A percentile compares a stretch with the other conserved stretches of the same genome.
Evolutionary conservation across 2,888 invertebrate species (phyloP).

Genomic region (Rotaria magnacalcarata): DNA sequence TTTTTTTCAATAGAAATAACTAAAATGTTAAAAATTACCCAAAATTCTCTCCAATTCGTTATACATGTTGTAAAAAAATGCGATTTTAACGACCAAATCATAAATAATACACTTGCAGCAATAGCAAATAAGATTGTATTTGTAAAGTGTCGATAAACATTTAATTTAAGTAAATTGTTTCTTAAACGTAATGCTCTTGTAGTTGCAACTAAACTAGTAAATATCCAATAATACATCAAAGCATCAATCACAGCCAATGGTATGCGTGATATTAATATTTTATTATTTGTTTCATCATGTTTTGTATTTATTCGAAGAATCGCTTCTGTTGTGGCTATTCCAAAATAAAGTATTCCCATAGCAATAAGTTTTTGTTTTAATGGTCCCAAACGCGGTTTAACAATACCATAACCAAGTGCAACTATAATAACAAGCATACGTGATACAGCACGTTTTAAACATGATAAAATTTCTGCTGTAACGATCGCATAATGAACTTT

Average conservation of each 20-base stretch:
- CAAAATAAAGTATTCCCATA: slow-evolving; percentile 76
- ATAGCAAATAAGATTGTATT: slow-evolving; percentile 86
- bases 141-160: slow-evolving; percentile 84
- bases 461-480: slow-evolving; percentile 83
- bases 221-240: slow-evolving; percentile 84
- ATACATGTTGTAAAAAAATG: slow-evolving; percentile 65
- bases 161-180: slow-evolving; percentile 81
- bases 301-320: slow-evolving; percentile 69
- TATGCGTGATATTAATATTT: slow-evolving; percentile 73
- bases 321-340: slow-evolving; percentile 78
- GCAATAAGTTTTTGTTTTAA: slow-evolving; percentile 81
- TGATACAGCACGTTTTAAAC: slow-evolving; percentile 81
- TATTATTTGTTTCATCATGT: slow-evolving; percentile 63
- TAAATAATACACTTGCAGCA: slow-evolving; percentile 80
- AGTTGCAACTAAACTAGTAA: slow-evolving; percentile 72
- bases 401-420: slow-evolving; percentile 87
- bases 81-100: slow-evolving; percentile 82
- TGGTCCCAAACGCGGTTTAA: slow-evolving; percentile 82
- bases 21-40: neutral
- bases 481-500: slow-evolving; percentile 70
- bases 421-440: slow-evolving; percentile 89
- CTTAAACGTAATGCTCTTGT: slow-evolving; percentile 79
- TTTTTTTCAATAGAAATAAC: no score
- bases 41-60: slow-evolving; percentile 56
- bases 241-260: slow-evolving; percentile 75